These are phyloP conservation scores for Psilopogon haemacephalus DNA, from an alignment of 2,113 vertebrate genomes.

Conservation along the genomic window DNA sequence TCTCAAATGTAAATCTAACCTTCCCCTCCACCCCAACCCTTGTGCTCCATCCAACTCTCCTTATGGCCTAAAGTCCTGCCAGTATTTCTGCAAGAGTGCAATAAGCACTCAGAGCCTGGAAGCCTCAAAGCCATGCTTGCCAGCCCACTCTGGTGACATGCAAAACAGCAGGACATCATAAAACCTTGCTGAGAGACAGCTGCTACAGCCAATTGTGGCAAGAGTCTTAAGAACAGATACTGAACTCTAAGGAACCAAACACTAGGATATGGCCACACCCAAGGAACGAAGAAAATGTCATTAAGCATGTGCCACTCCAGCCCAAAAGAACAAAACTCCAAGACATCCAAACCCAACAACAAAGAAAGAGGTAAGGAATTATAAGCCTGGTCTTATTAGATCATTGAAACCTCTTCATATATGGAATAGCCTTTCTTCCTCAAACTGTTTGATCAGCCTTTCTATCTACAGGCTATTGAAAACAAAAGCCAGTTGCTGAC, in stretches of 20 bases:
- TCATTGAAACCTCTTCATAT: not conserved
- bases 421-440: not conserved
- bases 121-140: not conserved
- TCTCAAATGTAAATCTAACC: not conserved
- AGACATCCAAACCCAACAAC: not conserved
- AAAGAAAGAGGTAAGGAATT: not conserved
- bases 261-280: not conserved
- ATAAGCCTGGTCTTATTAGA: not conserved
- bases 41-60: not conserved
- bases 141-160: not conserved
- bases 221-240: not conserved
- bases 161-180: not conserved
- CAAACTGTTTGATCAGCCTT: not conserved
- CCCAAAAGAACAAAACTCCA: not conserved
- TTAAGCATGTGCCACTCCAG: not conserved
- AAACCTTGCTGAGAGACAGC: not conserved
- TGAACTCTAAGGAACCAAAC: not conserved
- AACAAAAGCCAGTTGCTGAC: not conserved
- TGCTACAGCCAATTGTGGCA: not conserved
- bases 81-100: conserved; percentile 30
- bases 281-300: not conserved
- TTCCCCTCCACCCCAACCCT: not conserved
- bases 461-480: not conserved
- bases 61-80: not conserved
- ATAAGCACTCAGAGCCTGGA: not conserved